These are phyloP conservation scores for Triplophysa siluroides DNA, from an alignment of 2,113 vertebrate genomes.

Conservation along the genomic window DNA sequence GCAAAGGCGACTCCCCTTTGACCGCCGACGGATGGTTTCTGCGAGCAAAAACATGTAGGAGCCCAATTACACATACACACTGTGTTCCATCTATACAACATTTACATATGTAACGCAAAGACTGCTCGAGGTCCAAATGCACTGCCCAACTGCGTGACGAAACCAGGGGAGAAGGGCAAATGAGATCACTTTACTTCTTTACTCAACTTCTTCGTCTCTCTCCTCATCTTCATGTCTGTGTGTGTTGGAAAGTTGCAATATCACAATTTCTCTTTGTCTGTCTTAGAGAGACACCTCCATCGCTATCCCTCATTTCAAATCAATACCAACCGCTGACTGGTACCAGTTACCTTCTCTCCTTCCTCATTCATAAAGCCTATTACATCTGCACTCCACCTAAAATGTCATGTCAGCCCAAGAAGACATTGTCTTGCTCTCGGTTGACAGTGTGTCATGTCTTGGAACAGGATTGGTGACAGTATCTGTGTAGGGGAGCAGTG, in stretches of 20 bases:
- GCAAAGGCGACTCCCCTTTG: constrained; percentile 32
- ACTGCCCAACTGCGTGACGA: neutral
- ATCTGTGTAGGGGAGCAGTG: neutral
- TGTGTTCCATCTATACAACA: constrained; percentile 16
- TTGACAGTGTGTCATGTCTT: constrained; percentile 5
- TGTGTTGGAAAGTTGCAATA: constrained; percentile 9
- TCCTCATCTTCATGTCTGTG: neutral
- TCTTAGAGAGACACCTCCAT: constrained; percentile 7
- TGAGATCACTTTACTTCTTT: neutral
- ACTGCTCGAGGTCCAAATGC: neutral
- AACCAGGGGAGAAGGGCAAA: neutral
- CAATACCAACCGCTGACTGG: neutral
- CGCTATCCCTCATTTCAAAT: constrained; percentile 11
- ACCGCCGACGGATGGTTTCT: constrained; percentile 58
- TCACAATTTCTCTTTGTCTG: constrained; percentile 11
- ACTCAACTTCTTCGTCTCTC: neutral
- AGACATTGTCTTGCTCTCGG: constrained; percentile 28
- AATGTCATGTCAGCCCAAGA: constrained; percentile 52
- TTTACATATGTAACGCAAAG: constrained; percentile 17
- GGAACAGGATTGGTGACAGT: constrained; percentile 25
- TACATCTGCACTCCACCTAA: constrained; percentile 18
- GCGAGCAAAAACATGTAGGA: constrained; percentile 70
- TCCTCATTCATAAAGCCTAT: constrained; percentile 35
- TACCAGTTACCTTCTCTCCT: neutral
- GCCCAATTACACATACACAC: constrained; percentile 37